Evolutionary conservation across 2,888 invertebrate species (phyloP).

Genomic region (Drosophila barbarae): DNA sequence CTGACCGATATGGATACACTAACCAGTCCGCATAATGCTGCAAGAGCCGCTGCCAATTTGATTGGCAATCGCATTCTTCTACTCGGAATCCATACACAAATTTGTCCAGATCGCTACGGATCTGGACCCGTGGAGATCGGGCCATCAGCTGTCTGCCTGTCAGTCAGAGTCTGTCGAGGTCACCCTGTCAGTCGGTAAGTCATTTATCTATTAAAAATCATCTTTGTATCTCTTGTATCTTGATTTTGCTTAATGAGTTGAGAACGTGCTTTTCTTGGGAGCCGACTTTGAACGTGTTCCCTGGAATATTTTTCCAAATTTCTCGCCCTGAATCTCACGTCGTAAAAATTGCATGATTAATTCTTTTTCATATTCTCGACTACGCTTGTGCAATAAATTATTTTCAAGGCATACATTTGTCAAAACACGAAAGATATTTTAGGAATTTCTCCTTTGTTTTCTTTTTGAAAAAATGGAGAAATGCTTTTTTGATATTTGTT

Average conservation of each 20-base stretch:
- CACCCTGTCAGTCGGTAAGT: constrained; percentile 46
- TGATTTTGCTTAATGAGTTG: constrained; percentile 72
- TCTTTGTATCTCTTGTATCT: constrained; percentile 47
- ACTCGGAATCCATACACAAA: constrained; percentile 39
- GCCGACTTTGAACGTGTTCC: constrained; percentile 15
- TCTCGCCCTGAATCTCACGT: constrained; percentile 12
- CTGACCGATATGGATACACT: constrained; percentile 30
- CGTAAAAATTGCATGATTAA: constrained; percentile 59
- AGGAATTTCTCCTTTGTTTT: constrained; percentile 25
- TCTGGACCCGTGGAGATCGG: constrained; percentile 14
- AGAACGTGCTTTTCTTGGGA: constrained; percentile 17
- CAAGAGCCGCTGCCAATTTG: constrained; percentile 48
- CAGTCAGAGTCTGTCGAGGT: constrained; percentile 50
- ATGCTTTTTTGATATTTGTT: constrained; percentile 13
- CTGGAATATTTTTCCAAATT: constrained; percentile 17
- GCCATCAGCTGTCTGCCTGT: constrained; percentile 53
- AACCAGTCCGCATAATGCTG: constrained; percentile 31
- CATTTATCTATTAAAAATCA: constrained; percentile 55
- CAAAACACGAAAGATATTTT: constrained; percentile 45
- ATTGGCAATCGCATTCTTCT: constrained; percentile 54
- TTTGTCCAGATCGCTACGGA: constrained; percentile 54
- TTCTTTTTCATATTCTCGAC: constrained; percentile 34
- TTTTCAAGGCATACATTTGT: constrained; percentile 50
- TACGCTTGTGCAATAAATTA: constrained; percentile 53
- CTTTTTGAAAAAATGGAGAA: constrained; percentile 9